These are phyloP conservation scores for Fragum fragum DNA, from an alignment of 2,888 invertebrate species.

Conservation along the genomic window DNA sequence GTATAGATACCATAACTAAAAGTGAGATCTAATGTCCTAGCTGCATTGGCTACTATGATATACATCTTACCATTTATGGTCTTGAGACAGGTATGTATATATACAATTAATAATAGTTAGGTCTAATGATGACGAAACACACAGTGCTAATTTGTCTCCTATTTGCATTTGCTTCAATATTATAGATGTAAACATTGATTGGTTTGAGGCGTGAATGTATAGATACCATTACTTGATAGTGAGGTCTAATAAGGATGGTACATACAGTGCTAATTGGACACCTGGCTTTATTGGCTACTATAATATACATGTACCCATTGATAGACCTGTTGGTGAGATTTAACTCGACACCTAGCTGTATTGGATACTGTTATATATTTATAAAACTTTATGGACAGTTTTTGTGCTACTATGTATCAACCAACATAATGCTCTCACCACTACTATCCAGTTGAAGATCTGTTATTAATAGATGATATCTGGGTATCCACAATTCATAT, in stretches of 20 bases:
- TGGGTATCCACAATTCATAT: too few relatives aligned
- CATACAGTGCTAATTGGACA: constrained; percentile 95
- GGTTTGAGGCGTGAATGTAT: too few relatives aligned
- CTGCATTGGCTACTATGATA: constrained; percentile 95
- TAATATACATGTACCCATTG: constrained; percentile 94
- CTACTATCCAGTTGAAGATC: too few relatives aligned
- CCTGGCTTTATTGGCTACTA: constrained; percentile 96
- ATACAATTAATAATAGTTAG: too few relatives aligned
- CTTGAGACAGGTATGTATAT: constrained; percentile 87
- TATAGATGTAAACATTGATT: too few relatives aligned
- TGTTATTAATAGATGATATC: too few relatives aligned
- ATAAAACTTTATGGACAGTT: constrained; percentile 96
- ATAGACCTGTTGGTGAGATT: constrained; percentile 94
- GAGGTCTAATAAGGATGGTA: constrained; percentile 92
- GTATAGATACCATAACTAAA: constrained; percentile 89
- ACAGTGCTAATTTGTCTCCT: too few relatives aligned
- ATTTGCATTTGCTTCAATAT: too few relatives aligned
- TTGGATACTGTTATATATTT: constrained; percentile 95
- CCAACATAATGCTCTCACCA: too few relatives aligned
- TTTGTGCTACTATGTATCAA: too few relatives aligned
- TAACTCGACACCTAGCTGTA: constrained; percentile 97
- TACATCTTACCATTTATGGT: constrained; percentile 95
- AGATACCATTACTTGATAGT: too few relatives aligned
- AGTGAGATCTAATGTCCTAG: constrained; percentile 97
- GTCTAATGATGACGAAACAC: too few relatives aligned